phyloP scores from a whole-genome alignment of 2,888 invertebrate species.

The Callyntrura sp. region DNA sequence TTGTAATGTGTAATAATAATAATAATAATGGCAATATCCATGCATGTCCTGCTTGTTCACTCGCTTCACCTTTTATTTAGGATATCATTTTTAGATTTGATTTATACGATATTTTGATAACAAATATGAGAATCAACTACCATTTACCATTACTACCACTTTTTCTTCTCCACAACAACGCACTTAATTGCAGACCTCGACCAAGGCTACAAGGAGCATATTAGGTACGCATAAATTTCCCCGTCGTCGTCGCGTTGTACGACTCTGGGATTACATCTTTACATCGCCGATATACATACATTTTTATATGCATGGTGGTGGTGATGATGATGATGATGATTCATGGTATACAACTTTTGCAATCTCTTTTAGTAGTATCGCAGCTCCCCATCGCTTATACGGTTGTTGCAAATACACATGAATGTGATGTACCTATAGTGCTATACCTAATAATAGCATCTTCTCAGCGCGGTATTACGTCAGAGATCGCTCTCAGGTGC shows the following conservation, averaged over 20 bases:
- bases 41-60: slow-evolving; percentile 29
- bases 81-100: slow-evolving; percentile 50
- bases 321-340: no score
- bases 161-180: slow-evolving; percentile 48
- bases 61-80: slow-evolving; percentile 33
- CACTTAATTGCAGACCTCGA: slow-evolving; percentile 72
- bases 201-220: slow-evolving; percentile 49
- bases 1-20: not conserved
- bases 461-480: slow-evolving; percentile 49
- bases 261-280: no score
- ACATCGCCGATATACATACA: not conserved
- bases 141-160: not conserved
- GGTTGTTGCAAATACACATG: not conserved
- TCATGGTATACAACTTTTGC: no score
- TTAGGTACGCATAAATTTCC: slow-evolving; percentile 48
- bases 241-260: not conserved
- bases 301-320: not conserved
- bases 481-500: slow-evolving; percentile 63
- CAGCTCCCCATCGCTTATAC: not conserved
- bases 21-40: slow-evolving; percentile 13
- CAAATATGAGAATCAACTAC: slow-evolving; percentile 31
- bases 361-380: no score
- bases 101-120: slow-evolving; percentile 64
- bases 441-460: slow-evolving; percentile 32
- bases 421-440: not conserved